Evolutionary conservation across 2,888 invertebrate species (phyloP).

Genomic region (Eupithecia abbreviata): DNA sequence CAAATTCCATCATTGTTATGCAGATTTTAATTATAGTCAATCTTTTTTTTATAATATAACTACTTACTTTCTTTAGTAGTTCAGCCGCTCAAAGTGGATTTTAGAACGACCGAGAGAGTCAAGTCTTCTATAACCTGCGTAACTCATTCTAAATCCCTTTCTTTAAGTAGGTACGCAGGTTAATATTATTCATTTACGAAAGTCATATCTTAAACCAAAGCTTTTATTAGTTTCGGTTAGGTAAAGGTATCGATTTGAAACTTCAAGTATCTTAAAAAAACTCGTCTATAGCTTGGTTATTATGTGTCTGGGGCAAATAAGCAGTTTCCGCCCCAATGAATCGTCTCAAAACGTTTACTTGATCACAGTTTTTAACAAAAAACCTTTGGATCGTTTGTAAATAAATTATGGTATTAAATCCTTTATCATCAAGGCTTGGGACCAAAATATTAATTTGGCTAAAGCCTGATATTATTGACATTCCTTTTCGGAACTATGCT

Average conservation of each 20-base stretch:
- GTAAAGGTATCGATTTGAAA: background rate
- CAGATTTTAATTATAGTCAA: background rate
- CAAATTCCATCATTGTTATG: background rate
- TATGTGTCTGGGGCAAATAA: conserved; percentile 51
- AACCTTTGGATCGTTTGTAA: conserved; percentile 62
- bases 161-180: background rate
- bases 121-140: no score
- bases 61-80: background rate
- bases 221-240: background rate
- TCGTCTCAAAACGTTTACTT: conserved; percentile 63
- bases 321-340: conserved; percentile 62
- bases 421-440: conserved; percentile 49
- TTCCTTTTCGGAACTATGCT: conserved; percentile 14
- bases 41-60: background rate
- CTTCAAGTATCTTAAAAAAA: background rate
- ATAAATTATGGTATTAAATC: conserved; percentile 56
- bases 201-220: background rate
- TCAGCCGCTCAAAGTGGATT: background rate
- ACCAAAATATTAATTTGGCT: conserved; percentile 32
- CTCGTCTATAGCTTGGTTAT: conserved; percentile 30
- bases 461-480: conserved; percentile 20
- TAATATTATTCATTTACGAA: background rate
- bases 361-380: conserved; percentile 65
- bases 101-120: no score
- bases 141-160: background rate